A percentile compares a stretch with the other conserved stretches of the same genome.
These are phyloP conservation scores for Ciconia maguari DNA, from an alignment of 2,113 vertebrate genomes.

Conservation along the genomic window DNA sequence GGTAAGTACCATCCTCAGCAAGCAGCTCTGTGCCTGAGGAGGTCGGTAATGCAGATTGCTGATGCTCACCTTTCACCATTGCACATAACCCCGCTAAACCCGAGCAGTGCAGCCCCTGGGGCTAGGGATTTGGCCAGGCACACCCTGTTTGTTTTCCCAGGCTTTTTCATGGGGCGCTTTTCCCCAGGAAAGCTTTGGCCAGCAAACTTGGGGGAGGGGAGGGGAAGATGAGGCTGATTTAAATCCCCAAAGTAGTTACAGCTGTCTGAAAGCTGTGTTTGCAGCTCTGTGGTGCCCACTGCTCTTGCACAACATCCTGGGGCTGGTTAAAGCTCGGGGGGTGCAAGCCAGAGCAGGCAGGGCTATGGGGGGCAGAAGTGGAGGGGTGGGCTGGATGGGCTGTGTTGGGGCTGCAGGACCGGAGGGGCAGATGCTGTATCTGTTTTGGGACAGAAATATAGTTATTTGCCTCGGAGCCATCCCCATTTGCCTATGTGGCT, in stretches of 20 bases:
- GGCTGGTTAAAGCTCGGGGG: neutral
- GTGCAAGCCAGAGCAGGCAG: neutral
- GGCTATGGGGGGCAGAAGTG: neutral
- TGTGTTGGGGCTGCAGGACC: neutral
- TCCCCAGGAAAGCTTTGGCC: neutral
- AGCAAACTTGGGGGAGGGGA: neutral
- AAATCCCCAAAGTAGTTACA: neutral
- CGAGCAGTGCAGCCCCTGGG: neutral
- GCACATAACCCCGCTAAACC: neutral
- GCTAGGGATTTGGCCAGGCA: neutral
- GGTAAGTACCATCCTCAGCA: neutral
- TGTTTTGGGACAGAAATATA: neutral
- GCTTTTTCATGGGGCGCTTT: neutral
- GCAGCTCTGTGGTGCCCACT: neutral
- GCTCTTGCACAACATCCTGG: neutral
- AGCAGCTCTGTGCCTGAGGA: neutral
- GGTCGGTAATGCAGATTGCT: accelerated
- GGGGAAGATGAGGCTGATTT: neutral
- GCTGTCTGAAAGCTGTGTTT: constrained; percentile 1
- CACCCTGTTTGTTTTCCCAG: neutral
- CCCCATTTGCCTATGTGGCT: accelerated
- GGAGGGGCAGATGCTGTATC: neutral
- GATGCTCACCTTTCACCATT: neutral
- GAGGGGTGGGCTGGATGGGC: neutral
- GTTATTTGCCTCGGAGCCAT: neutral